Conservation (phyloP, 2,113 vertebrate genomes). For the Phrynocephalus versicolor region DNA sequence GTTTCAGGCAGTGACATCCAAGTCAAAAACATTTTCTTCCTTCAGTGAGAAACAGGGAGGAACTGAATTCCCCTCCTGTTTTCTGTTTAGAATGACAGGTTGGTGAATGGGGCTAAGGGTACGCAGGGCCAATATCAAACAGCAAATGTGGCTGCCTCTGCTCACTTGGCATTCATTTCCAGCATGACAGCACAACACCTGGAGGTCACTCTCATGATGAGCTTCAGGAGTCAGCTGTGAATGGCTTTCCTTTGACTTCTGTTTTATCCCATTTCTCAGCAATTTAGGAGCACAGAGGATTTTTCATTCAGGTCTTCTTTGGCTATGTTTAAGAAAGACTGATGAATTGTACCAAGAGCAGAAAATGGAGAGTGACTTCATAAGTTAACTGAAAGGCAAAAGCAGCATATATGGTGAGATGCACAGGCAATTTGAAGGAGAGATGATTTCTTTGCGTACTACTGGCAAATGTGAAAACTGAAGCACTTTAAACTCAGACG, state of each 20-base stretch:
- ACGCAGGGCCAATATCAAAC: slow-evolving; percentile 5
- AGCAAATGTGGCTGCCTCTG: not conserved
- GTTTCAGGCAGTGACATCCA: slow-evolving; percentile 28
- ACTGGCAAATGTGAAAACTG: not conserved
- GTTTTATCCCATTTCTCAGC: not conserved
- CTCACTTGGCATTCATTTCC: not conserved
- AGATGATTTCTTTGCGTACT: not conserved
- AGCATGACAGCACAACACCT: not conserved
- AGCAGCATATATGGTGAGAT: no score
- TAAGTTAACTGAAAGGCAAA: not conserved
- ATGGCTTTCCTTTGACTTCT: not conserved
- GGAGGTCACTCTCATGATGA: not conserved
- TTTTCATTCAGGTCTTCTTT: no score
- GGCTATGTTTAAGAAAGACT: no score
- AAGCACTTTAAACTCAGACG: no score
- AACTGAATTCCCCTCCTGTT: not conserved
- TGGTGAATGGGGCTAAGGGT: slow-evolving; percentile 2
- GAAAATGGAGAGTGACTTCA: not conserved
- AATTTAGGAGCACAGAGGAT: not conserved
- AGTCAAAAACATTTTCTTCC: slow-evolving; percentile 30
- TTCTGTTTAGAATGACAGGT: slow-evolving; percentile 16
- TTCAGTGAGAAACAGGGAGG: slow-evolving; percentile 18
- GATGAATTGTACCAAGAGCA: not conserved
- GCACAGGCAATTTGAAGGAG: not conserved
- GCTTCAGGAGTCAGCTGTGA: not conserved